Evolutionary conservation across 2,888 invertebrate species (phyloP).

Genomic region (Sceliomorpha sp.): DNA sequence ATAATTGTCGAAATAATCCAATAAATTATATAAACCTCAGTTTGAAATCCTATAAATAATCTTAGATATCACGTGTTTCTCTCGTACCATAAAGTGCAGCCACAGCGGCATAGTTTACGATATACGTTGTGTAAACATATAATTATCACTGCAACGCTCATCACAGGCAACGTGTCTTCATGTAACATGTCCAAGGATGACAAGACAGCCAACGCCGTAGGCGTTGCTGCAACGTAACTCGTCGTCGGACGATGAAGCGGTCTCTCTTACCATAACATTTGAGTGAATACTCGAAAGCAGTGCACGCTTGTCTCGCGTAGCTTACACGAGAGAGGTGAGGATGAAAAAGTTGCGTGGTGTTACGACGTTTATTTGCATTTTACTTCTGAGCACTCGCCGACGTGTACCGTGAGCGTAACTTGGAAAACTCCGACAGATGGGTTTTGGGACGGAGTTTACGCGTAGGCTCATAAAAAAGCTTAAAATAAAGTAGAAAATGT

Average conservation of each 20-base stretch:
- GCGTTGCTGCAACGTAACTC: constrained; percentile 23
- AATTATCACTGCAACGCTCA: constrained; percentile 16
- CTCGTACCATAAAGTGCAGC: constrained; percentile 5
- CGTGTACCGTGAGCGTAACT: constrained; percentile 4
- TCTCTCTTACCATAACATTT: constrained; percentile 16
- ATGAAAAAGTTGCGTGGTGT: constrained; percentile 21
- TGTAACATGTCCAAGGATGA: constrained; percentile 17
- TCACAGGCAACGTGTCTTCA: constrained; percentile 15
- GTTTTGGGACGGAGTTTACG: constrained; percentile 4
- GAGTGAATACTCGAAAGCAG: constrained; percentile 9
- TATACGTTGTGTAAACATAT: constrained; percentile 30
- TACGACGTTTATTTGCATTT: constrained; percentile 50
- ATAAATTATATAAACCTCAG: no score
- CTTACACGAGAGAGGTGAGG: constrained; percentile 11
- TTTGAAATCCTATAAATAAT: no score
- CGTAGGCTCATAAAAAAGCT: constrained; percentile 12
- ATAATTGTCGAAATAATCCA: no score
- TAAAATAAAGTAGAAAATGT: constrained; percentile 8
- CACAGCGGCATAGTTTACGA: not conserved
- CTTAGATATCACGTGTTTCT: constrained; percentile 21
- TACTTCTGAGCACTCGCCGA: constrained; percentile 48
- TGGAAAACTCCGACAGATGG: constrained; percentile 3
- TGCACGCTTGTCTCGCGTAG: constrained; percentile 10
- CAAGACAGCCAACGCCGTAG: constrained; percentile 24
- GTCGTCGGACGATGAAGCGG: constrained; percentile 25